Evolutionary conservation across 1,140 invertebrate genomes (phyloP), one percentile per base, ranked within the genome.

Genomic region (Cataglyphis hispanica): DNA sequence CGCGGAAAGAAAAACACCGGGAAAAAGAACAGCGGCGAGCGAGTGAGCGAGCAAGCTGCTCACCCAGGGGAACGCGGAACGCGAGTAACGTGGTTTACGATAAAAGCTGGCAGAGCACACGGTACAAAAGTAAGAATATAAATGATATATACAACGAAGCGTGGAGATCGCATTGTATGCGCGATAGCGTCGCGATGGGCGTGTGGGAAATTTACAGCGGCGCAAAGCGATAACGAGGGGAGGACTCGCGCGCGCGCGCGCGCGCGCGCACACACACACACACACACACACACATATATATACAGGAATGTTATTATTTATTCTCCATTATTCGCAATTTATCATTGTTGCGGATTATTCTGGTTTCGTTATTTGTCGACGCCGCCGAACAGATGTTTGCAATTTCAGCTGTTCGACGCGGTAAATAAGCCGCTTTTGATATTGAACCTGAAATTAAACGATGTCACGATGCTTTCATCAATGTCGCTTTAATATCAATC

Each of bases 311-410:
- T 72, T 83, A 83, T 83, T 72, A 83, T 83, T 83, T 83, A 83
- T 74, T 70, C 78, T 72, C 78, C 78, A 83, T 83, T 83, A 83
- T 83, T 72, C 53, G 37, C 78, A 72, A 83, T 83, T 83, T 83
- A 83, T 83, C 78, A 83, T 74, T 27, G 43, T 40, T 61, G 53
- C 67, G 67, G 78, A 83, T 83, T 83, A 83, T 72, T 74, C 53
- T 13, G 66, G 66, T 31, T 22, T 72, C 19, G 67, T 69, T 72
- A 46, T 83, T 83, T 74, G 78, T 72, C 78, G 66, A 43, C 78
- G 78, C 53, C 53, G 66, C 66, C 50, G 66, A 46, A 81, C 64
- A 81, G 40, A 74, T 72, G 78, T 74, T 60, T 53, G 67, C 19
- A 27, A 56, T 72, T 72, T 72, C 66, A 53, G 19, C 66, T 25